Base-by-base conservation (phyloP, 2,113 vertebrate species). In the Scomber japonicus region DNA sequence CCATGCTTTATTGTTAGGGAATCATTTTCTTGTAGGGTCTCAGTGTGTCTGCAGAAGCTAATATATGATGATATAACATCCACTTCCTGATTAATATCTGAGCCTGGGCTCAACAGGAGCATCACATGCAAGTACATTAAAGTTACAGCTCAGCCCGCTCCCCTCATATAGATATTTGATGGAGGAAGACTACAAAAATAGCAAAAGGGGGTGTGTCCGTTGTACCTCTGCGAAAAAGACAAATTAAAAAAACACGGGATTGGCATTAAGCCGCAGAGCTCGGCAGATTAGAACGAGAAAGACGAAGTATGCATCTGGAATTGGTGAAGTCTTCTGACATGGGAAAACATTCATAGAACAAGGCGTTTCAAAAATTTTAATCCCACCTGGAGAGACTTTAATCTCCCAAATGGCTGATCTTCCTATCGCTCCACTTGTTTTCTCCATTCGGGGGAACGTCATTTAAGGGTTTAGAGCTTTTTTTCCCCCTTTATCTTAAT, bases 341-440 rank as follows among this genome's bases (percentile, higher is more conserved):
- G n/a, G n/a, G n/a, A n/a, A n/a, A 74, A 66, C 64, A 78, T 75
- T 68, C 51, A 66, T 0, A 66, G 63, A 87, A 87, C 79, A 81
- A 85, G 69, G 68, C 54, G 0, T 64, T 83, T 82, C 45, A 53
- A 65, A 78, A 75, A 76, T 71, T 74, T n/a, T 80, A 87, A 83
- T 89, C 85, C 82, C 64, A 89, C 85, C 76, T 85, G 80, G 79
- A 78, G 80, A 87, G 85, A 83, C 71, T 85, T 85, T 83, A 90
- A 90, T 90, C 83, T 88, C 55, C 66, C 55, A 30, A 62, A 75
- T 73, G 66, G 66, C 74, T 85, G 77, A 74, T 85, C 76, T 71
- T 77, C 72, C 75, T 53, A 75, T 63, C 15, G 59, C 68, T 73
- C 50, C 75, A 74, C 79, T 81, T 83, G 61, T 85, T 89, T 82